Base-by-base conservation (phyloP, 2,888 invertebrate species). In the Plebejus melissa region DNA sequence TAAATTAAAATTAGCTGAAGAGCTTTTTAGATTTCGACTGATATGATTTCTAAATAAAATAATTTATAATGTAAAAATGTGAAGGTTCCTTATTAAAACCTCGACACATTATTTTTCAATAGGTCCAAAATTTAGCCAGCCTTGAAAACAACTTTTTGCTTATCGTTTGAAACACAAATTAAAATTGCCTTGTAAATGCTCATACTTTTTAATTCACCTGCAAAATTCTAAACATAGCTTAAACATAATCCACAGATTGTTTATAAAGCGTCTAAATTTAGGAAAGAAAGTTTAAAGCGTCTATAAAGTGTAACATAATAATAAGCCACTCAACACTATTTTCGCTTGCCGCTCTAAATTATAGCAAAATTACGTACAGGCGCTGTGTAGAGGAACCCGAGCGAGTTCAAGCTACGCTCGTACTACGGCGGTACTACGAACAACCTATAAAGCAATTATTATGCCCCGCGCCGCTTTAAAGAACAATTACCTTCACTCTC, bases 361-460 rank as follows among this genome's bases (percentile, higher is more conserved):
- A 32, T 65, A 65, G 65, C 32, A 36, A 65, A 65, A 65, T 65
- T 16, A 65, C 60, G 22, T 28, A 60, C 32, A 65, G 13, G 13
- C 36, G 13, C 16, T 65, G 65, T 65, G 65, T 65, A 65, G 32
- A 36, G 16, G 22, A 65, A 65, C 32, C 16, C 13, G 32, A 32
- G 65, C 65, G 65, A 65, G 13, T 65, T 54, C 9, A 13, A 72
- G 32, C 22, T 72, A 54, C 54, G 54, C 54, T 54, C 54, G 13
- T 54, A 54, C 54, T 54, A 54, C 54, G 38, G 46, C 46, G 16
- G 11, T 22, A 22, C 16, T 32, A 11, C 28, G 72, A 32, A 54
- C 28, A 72, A 72, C 72, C 72, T 72, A 72, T 72, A 72, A 72
- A 72, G 72, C 72, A 72, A 72, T 72, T 72, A 50, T 50, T 50